Evolutionary conservation across 2,888 invertebrate genomes (phyloP), one percentile per base, ranked within the genome.

Genomic region (Heliconius ismenius): DNA sequence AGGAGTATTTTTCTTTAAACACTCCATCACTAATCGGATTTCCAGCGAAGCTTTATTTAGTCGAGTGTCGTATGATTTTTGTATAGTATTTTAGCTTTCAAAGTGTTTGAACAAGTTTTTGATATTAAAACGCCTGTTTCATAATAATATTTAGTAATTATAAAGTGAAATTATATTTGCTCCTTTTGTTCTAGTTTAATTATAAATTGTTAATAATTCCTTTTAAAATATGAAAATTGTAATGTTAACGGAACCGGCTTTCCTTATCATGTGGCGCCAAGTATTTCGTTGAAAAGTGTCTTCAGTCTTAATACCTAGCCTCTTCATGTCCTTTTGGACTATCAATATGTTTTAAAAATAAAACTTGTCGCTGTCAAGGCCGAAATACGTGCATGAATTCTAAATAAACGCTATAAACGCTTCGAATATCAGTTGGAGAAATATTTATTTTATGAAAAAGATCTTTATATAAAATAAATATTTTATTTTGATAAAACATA

Each of bases 1-100:
- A 32, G 65, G 76, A 63, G n/a, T 63, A 68, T 63, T 77, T 76
- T 77, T 28, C 65, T 24, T 58, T 76, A 74, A 78, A 67, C 9
- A 11, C 2, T 6, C 10, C 13, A 4, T 24, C 21, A 43, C 36
- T 68, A 75, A 77, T 63, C 65, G 73, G 75, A 65, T 76, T 76
- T 65, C 69, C 69, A 68, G 32, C n/a, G 60, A 69, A 64, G 73
- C 75, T 76, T 73, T 74, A 73, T 73, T 79, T 58, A 68, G 76
- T 39, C 39, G 73, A 39, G 74, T 68, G 76, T 72, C 68, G 72
- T 58, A 73, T 76, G 60, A 76, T 76, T 79, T 74, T 76, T 75
- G 70, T 72, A 74, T 67, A 65, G 65, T 67, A 43, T 70, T 73
- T 67, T 58, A 62, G 69, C 54, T 75, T 58, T 77, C 62, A 67